Percentiles rank a stretch among this genome's conserved stretches.
Evolutionary conservation across 2,113 vertebrate species (phyloP).

Genomic region (Tetrao urogallus): DNA sequence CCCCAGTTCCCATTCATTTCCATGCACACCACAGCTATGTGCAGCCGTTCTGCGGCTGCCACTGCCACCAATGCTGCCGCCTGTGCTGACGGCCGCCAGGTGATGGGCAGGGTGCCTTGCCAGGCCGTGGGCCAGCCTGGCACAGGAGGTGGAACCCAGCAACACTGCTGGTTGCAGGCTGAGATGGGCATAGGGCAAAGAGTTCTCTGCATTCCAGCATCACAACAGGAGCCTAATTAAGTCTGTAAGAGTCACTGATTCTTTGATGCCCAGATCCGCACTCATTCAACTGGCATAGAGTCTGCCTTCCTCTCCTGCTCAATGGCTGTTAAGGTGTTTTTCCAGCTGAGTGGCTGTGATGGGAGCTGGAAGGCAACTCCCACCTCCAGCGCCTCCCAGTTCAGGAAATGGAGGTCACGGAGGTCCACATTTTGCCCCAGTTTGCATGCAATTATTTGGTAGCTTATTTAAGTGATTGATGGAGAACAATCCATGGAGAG

Average conservation of each 20-base stretch:
- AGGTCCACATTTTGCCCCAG: neutral
- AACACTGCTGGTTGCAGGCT: fast-evolving
- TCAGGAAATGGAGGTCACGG: neutral
- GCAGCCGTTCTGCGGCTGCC: neutral
- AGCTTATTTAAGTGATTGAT: neutral
- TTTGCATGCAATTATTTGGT: neutral
- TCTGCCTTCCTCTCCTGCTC: fast-evolving
- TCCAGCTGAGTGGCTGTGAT: neutral
- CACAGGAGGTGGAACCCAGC: neutral
- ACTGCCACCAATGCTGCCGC: fast-evolving
- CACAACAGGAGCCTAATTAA: neutral
- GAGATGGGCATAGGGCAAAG: neutral
- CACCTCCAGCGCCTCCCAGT: neutral
- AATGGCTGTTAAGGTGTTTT: neutral
- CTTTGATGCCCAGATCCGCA: neutral
- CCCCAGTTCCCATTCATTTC: neutral
- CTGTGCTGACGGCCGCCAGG: neutral
- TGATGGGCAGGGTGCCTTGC: neutral
- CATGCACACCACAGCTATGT: conserved; percentile 8
- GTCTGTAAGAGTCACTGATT: neutral
- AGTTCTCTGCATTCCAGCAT: neutral
- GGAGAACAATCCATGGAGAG: neutral
- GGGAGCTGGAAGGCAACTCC: neutral
- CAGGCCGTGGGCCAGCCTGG: neutral
- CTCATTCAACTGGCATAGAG: neutral